Evolutionary conservation across 2,113 vertebrate genomes (phyloP).

Genomic region (Halichoeres trimaculatus): DNA sequence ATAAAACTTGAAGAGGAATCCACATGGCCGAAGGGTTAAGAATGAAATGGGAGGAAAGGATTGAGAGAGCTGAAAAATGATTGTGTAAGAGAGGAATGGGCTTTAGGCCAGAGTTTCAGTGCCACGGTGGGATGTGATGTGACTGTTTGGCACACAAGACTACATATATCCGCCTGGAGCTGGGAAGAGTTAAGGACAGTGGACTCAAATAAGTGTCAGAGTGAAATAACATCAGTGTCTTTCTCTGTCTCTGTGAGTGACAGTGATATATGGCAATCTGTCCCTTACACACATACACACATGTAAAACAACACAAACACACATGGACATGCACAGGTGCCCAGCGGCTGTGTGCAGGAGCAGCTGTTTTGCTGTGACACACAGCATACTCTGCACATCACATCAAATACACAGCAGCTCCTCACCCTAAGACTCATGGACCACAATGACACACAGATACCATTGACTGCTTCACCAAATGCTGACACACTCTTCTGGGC

Average conservation of each 20-base stretch:
- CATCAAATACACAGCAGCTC: conserved; percentile 61
- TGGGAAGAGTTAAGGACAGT: conserved; percentile 75
- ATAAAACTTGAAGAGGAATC: conserved; percentile 14
- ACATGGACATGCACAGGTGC: conserved; percentile 51
- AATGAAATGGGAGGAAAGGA: conserved; percentile 16
- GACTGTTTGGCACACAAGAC: conserved; percentile 67
- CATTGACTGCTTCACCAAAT: conserved; percentile 49
- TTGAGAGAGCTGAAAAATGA: conserved; percentile 35
- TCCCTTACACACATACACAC: conserved; percentile 32
- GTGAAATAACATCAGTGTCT: conserved; percentile 79
- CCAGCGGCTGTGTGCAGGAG: conserved; percentile 58
- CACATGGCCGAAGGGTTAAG: conserved; percentile 2
- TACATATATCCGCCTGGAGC: conserved; percentile 62
- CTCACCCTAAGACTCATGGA: conserved; percentile 50
- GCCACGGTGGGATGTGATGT: conserved; percentile 77
- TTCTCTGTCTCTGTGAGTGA: conserved; percentile 77
- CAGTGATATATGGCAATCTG: conserved; percentile 77
- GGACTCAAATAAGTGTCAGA: conserved; percentile 81
- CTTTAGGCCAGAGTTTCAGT: conserved; percentile 73
- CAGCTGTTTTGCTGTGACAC: conserved; percentile 75
- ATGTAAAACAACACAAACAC: conserved; percentile 11
- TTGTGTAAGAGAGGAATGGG: conserved; percentile 51
- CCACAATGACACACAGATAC: conserved; percentile 58
- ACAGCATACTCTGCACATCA: conserved; percentile 73
- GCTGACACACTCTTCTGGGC: conserved; percentile 65